A percentile compares a stretch with the other conserved stretches of the same genome.
Conservation (phyloP, 2,888 invertebrate genomes). For the Zelleria hepariella region DNA sequence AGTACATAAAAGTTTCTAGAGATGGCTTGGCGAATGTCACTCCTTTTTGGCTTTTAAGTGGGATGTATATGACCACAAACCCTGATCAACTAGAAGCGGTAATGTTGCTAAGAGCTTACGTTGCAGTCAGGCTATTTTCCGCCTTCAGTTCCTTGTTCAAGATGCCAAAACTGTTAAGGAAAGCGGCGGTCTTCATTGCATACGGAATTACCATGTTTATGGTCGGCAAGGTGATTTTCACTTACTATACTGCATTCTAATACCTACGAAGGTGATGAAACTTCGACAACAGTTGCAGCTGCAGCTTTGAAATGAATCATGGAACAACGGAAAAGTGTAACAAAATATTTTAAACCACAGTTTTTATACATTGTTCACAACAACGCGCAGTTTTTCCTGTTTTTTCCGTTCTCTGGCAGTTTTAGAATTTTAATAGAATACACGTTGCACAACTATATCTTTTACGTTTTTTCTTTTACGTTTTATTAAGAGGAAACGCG, state of each 20-base stretch:
- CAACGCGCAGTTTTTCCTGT: too few relatives aligned
- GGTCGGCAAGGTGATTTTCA: background rate
- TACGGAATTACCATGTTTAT: background rate
- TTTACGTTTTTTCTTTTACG: too few relatives aligned
- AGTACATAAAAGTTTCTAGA: slow-evolving; percentile 31
- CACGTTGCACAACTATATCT: too few relatives aligned
- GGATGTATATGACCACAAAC: slow-evolving; percentile 33
- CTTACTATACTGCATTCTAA: background rate
- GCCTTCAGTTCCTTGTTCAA: slow-evolving; percentile 20
- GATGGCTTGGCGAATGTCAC: slow-evolving; percentile 41
- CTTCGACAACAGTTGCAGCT: too few relatives aligned
- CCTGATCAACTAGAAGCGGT: slow-evolving; percentile 26
- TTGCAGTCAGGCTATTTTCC: slow-evolving; percentile 26
- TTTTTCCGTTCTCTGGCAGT: too few relatives aligned
- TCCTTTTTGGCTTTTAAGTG: slow-evolving; percentile 45
- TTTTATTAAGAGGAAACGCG: too few relatives aligned
- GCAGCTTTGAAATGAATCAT: too few relatives aligned
- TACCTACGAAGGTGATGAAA: too few relatives aligned
- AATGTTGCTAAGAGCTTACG: slow-evolving; percentile 25
- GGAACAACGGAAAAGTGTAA: too few relatives aligned
- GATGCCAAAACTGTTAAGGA: background rate
- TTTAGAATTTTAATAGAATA: too few relatives aligned
- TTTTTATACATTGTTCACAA: too few relatives aligned
- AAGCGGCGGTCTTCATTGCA: background rate
- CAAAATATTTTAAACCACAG: too few relatives aligned